These are phyloP conservation scores for Dryococelus australis DNA, from an alignment of 2,888 invertebrate genomes.

Conservation along the genomic window DNA sequence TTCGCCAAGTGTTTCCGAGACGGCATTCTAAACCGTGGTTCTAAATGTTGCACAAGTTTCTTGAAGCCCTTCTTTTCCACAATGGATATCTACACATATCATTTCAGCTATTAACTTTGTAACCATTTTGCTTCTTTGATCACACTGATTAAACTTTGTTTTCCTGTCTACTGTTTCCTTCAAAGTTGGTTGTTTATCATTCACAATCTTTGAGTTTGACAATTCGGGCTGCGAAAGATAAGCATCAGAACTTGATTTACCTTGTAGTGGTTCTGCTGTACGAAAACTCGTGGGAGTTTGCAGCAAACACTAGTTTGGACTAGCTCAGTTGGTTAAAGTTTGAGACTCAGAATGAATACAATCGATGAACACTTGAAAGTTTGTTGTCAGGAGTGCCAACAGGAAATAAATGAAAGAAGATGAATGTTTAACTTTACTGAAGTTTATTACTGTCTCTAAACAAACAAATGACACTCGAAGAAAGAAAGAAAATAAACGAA, in stretches of 20 bases:
- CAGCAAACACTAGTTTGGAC: too few relatives aligned
- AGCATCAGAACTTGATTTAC: not conserved
- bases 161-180: not conserved
- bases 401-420: too few relatives aligned
- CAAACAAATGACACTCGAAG: too few relatives aligned
- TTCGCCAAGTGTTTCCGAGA: not conserved
- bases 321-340: too few relatives aligned
- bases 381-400: too few relatives aligned
- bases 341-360: too few relatives aligned
- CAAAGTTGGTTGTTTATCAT: not conserved
- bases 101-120: not conserved
- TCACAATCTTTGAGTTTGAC: not conserved
- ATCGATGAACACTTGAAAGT: too few relatives aligned
- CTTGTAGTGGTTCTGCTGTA: too few relatives aligned
- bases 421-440: too few relatives aligned
- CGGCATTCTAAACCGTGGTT: not conserved
- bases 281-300: too few relatives aligned
- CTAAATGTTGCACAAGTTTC: not conserved
- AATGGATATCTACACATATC: not conserved
- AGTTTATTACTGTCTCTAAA: too few relatives aligned
- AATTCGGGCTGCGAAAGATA: not conserved
- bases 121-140: not conserved
- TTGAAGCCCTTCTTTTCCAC: not conserved
- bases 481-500: too few relatives aligned
- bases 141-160: not conserved